These are phyloP conservation scores for Octopus sinensis DNA, from an alignment of 1,140 invertebrate genomes.

Conservation along the genomic window DNA sequence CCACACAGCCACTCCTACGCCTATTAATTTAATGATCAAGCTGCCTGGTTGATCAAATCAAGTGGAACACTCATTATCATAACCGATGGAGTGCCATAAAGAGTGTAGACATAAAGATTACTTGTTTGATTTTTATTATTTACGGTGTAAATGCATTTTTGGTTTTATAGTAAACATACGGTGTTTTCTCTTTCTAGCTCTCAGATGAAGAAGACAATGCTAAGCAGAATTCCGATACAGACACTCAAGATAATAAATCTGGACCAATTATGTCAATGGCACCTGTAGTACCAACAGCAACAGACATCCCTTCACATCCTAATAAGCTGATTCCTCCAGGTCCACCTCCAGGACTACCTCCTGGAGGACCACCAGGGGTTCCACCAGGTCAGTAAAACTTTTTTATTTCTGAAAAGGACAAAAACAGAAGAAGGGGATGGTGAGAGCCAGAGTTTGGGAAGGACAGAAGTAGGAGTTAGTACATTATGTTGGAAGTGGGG, in stretches of 20 bases:
- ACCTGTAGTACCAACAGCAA: background rate
- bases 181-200: constrained; percentile 21
- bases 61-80: too few species aligned
- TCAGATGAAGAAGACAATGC: constrained; percentile 24
- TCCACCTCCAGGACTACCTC: constrained; percentile 37
- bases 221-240: background rate
- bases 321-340: constrained; percentile 24
- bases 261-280: background rate
- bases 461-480: too few species aligned
- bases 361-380: constrained; percentile 49
- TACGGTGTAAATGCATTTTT: background rate
- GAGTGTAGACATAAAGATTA: too few species aligned
- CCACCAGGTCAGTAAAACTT: constrained; percentile 39
- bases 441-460: too few species aligned
- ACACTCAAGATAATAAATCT: constrained; percentile 70
- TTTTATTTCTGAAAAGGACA: background rate
- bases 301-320: constrained; percentile 9
- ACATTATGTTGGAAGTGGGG: too few species aligned
- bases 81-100: too few species aligned
- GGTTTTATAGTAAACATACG: constrained; percentile 18
- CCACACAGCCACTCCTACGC: too few species aligned
- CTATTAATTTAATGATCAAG: too few species aligned
- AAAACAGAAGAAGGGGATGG: too few species aligned
- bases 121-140: too few species aligned
- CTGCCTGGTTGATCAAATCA: too few species aligned